Percentiles rank a stretch among this genome's conserved stretches.
These are phyloP conservation scores for Spicauda simplicius DNA, from an alignment of 2,888 invertebrate genomes.

Conservation along the genomic window DNA sequence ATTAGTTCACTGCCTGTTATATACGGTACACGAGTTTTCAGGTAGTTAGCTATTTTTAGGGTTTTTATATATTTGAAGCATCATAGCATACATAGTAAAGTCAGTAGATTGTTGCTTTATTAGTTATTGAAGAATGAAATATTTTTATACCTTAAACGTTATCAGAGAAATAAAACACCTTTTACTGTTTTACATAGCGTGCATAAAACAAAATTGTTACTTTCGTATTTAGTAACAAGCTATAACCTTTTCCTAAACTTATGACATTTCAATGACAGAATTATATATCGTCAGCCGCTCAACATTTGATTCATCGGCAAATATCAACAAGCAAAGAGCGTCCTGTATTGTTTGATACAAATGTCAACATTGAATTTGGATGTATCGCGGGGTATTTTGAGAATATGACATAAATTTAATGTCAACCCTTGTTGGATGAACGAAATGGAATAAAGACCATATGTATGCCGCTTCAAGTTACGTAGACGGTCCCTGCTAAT, in stretches of 20 bases:
- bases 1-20: no score
- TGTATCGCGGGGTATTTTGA: conserved; percentile 55
- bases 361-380: conserved; percentile 79
- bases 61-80: no score
- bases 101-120: no score
- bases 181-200: no score
- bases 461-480: conserved; percentile 76
- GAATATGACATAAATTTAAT: conserved; percentile 82
- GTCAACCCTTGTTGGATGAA: conserved; percentile 73
- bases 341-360: conserved; percentile 74
- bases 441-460: conserved; percentile 79
- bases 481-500: conserved; percentile 71
- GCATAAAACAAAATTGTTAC: no score
- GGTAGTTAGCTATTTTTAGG: no score
- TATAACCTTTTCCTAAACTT: neutral
- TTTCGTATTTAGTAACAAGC: neutral
- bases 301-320: conserved; percentile 50
- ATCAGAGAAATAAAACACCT: no score
- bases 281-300: conserved; percentile 5
- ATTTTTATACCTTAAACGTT: no score
- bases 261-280: conserved; percentile 4
- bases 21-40: no score
- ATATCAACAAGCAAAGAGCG: conserved; percentile 60
- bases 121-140: no score
- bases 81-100: no score